Evolutionary conservation across 2,797 vertebrate species (phyloP).

Genomic region (Bradypodion pumilum): DNA sequence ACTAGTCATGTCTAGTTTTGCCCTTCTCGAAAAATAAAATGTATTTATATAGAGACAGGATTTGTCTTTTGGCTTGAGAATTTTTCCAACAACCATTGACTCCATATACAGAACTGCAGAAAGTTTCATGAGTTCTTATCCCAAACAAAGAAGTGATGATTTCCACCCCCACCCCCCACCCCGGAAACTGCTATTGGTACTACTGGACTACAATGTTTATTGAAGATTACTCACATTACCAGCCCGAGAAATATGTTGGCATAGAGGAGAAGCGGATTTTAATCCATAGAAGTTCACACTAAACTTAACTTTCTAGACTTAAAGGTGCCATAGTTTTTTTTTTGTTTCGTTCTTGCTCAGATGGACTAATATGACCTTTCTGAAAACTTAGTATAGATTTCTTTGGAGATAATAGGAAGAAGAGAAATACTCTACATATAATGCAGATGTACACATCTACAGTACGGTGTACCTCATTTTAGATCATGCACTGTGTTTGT

Average conservation of each 20-base stretch:
- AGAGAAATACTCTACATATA: background rate
- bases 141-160: background rate
- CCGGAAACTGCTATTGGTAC: too few species aligned
- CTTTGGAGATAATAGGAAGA: background rate
- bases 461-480: background rate
- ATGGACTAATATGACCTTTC: too few species aligned
- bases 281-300: too few species aligned
- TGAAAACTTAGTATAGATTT: slow-evolving; percentile 19
- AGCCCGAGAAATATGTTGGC: slow-evolving; percentile 3
- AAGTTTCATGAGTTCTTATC: background rate
- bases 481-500: background rate
- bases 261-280: too few species aligned
- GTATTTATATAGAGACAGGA: background rate
- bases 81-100: background rate
- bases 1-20: background rate
- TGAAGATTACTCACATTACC: slow-evolving; percentile 1
- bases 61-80: background rate
- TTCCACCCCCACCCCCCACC: too few species aligned
- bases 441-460: background rate
- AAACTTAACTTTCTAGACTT: too few species aligned
- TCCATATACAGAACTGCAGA: background rate
- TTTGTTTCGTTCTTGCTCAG: too few species aligned
- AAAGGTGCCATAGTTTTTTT: too few species aligned
- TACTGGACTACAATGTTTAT: background rate
- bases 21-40: background rate